A percentile compares a stretch with the other conserved stretches of the same genome.
phyloP scores from a whole-genome alignment of 2,888 invertebrate genomes.

The Harmothoe impar region DNA sequence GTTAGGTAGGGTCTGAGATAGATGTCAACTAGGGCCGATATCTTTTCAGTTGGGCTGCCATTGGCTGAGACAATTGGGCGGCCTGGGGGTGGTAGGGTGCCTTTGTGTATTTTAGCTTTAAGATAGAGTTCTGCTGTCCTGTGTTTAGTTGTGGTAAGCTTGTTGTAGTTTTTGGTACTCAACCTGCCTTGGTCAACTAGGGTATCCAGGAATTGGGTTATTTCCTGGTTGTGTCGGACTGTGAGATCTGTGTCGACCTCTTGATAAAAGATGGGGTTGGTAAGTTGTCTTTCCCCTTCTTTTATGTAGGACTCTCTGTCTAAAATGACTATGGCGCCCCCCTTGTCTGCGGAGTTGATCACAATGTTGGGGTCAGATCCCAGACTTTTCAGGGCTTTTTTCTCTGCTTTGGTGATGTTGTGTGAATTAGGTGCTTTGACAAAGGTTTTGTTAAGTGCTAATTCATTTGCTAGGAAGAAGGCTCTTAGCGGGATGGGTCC shows the following conservation, averaged over 20 bases:
- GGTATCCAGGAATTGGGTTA: background rate
- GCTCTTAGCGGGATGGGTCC: background rate
- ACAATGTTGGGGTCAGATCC: background rate
- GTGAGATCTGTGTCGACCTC: background rate
- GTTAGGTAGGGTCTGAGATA: background rate
- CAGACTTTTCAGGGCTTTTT: background rate
- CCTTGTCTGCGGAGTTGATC: too few species aligned
- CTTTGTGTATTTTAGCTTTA: background rate
- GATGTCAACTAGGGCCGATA: background rate
- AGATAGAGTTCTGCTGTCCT: background rate
- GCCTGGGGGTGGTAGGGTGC: background rate
- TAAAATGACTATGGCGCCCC: background rate
- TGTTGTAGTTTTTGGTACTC: background rate
- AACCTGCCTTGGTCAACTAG: too few species aligned
- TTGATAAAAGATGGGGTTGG: background rate
- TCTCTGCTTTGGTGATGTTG: too few species aligned
- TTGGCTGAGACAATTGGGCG: too few species aligned
- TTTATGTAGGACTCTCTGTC: too few species aligned
- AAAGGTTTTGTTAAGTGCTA: too few species aligned
- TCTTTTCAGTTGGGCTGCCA: background rate
- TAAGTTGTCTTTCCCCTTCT: background rate
- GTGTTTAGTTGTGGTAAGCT: background rate
- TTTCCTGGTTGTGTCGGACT: background rate
- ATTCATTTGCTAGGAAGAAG: too few species aligned
- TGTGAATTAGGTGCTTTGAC: background rate